Evolutionary conservation across 2,113 vertebrate genomes (phyloP).

Genomic region (Ceyx melanurus): DNA sequence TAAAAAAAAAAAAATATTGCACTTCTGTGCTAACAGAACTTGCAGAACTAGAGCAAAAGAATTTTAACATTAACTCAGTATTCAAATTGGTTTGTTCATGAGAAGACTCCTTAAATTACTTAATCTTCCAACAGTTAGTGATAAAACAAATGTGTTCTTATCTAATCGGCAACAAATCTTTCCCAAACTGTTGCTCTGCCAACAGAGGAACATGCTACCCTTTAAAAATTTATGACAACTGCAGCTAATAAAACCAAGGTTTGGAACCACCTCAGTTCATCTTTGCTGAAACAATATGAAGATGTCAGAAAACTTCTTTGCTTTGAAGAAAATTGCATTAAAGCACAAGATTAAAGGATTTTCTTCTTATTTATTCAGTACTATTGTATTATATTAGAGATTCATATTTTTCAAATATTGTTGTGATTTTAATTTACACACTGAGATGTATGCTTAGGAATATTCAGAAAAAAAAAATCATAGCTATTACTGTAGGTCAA

Average conservation of each 20-base stretch:
- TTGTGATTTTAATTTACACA: background rate
- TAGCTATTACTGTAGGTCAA: background rate
- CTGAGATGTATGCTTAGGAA: background rate
- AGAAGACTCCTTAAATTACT: constrained; percentile 21
- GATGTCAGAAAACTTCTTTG: constrained; percentile 14
- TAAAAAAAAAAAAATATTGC: background rate
- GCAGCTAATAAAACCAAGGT: constrained; percentile 58
- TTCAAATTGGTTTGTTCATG: constrained; percentile 25
- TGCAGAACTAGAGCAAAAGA: background rate
- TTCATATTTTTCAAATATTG: background rate
- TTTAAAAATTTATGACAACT: constrained; percentile 56
- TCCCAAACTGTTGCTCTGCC: constrained; percentile 40
- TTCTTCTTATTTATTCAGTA: background rate
- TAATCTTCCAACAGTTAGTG: constrained; percentile 48
- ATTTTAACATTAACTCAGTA: constrained; percentile 17
- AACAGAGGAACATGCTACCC: background rate
- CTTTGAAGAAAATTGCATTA: background rate
- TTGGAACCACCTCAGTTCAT: constrained; percentile 54
- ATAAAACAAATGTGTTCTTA: constrained; percentile 43
- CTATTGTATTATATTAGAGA: background rate
- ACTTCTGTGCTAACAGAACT: background rate
- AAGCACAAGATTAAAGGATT: background rate
- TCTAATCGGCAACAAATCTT: constrained; percentile 52
- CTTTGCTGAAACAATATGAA: constrained; percentile 53
- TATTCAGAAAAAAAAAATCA: background rate